Conservation (phyloP, 2,797 vertebrate genomes). For the Australoheros facetus region DNA sequence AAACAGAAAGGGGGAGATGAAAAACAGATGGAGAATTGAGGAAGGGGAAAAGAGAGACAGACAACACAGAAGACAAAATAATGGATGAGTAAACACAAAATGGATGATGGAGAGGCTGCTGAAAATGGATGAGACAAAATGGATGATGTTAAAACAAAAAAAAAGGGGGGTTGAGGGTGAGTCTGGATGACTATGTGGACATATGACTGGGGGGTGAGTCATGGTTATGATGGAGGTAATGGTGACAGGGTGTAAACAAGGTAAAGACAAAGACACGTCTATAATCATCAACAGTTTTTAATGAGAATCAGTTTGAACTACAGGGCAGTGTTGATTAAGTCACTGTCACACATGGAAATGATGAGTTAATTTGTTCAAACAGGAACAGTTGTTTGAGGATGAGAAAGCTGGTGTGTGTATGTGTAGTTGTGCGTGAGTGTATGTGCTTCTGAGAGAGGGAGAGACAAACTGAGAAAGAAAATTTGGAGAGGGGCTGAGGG, state of each 20-base stretch:
- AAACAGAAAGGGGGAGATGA: slow-evolving; percentile 50
- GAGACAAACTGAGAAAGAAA: slow-evolving; percentile 11
- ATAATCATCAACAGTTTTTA: slow-evolving; percentile 69
- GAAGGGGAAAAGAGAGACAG: slow-evolving; percentile 14
- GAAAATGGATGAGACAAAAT: slow-evolving; percentile 76
- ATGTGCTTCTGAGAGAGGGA: not conserved
- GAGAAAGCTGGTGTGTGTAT: slow-evolving; percentile 7
- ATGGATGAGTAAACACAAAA: slow-evolving; percentile 80
- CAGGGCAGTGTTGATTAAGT: slow-evolving; percentile 66
- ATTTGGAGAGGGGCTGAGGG: slow-evolving; percentile 40
- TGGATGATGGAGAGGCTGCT: slow-evolving; percentile 75
- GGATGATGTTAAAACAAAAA: slow-evolving; percentile 71
- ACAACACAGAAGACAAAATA: slow-evolving; percentile 76
- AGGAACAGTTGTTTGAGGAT: slow-evolving; percentile 51
- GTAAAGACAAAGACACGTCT: slow-evolving; percentile 72
- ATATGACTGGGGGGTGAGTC: slow-evolving; percentile 58
- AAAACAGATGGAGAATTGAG: slow-evolving; percentile 73
- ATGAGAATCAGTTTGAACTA: slow-evolving; percentile 66
- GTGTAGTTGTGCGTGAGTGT: not conserved
- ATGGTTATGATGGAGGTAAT: slow-evolving; percentile 52
- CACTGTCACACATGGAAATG: slow-evolving; percentile 60
- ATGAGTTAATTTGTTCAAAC: slow-evolving; percentile 64
- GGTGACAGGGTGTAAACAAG: slow-evolving; percentile 72
- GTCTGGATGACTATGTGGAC: slow-evolving; percentile 62
- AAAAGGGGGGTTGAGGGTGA: not conserved